A percentile compares a stretch with the other conserved stretches of the same genome.
Evolutionary conservation across 2,113 vertebrate genomes (phyloP).

Genomic region (Struthio camelus): DNA sequence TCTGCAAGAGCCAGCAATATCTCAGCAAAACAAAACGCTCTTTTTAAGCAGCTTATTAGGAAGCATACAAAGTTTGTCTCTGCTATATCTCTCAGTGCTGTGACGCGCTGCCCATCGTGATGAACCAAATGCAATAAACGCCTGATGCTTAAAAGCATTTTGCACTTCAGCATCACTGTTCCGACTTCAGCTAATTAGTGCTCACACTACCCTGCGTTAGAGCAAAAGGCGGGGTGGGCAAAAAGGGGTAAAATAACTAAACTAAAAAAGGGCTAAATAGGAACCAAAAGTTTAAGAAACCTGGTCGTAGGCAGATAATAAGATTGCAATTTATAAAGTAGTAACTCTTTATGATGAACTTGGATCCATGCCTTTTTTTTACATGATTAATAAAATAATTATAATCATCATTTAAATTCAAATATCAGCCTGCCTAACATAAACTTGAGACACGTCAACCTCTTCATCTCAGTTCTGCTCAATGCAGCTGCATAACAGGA

Average conservation of each 20-base stretch:
- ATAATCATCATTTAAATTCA: background rate
- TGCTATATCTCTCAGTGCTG: accelerated
- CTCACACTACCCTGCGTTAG: accelerated
- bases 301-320: background rate
- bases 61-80: accelerated
- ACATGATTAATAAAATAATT: background rate
- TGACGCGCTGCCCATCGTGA: accelerated
- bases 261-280: background rate
- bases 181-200: background rate
- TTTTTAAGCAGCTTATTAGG: background rate
- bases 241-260: background rate
- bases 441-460: background rate
- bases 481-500: accelerated
- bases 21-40: background rate
- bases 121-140: background rate
- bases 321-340: background rate
- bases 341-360: background rate
- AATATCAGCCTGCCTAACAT: background rate
- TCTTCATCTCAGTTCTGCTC: background rate
- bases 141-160: background rate
- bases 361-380: background rate
- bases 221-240: background rate
- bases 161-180: accelerated
- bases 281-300: background rate
- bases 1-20: background rate